A percentile compares a stretch with the other conserved stretches of the same genome.
These are phyloP conservation scores for Loriculus beryllinus DNA, from an alignment of 2,797 vertebrate genomes.

Conservation along the genomic window DNA sequence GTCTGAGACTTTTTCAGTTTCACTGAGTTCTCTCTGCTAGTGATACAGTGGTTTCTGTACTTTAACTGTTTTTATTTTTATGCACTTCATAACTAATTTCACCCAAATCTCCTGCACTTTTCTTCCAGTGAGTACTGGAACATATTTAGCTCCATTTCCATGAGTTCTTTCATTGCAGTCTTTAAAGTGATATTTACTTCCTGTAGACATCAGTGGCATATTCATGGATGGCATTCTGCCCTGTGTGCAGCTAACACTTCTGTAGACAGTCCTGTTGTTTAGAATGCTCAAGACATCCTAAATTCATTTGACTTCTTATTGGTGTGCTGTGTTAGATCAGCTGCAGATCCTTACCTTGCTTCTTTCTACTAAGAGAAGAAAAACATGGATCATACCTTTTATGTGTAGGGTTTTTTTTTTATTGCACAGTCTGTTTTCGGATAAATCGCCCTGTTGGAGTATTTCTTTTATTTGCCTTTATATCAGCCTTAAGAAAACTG, in stretches of 20 bases:
- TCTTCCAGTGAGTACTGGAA: neutral
- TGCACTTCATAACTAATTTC: neutral
- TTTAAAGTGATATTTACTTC: neutral
- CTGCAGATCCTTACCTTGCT: neutral
- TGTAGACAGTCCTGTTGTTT: neutral
- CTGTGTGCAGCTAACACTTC: neutral
- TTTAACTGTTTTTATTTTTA: neutral
- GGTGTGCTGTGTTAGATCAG: neutral
- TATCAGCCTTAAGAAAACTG: neutral
- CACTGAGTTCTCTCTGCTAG: neutral
- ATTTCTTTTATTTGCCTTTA: neutral
- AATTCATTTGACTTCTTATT: neutral
- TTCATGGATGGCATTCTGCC: neutral
- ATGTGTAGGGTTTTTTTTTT: neutral
- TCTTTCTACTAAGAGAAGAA: neutral
- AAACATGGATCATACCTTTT: rapidly evolving
- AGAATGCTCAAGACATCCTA: neutral
- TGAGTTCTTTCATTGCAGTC: neutral
- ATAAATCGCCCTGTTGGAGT: neutral
- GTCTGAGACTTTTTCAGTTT: neutral
- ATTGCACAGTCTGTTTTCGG: neutral
- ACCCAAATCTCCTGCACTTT: neutral
- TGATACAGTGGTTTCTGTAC: neutral
- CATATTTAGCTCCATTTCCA: neutral
- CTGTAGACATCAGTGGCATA: neutral